Evolutionary conservation across 2,888 invertebrate species (phyloP), one percentile per base, ranked within the genome.

Genomic region (Andrena camellia): DNA sequence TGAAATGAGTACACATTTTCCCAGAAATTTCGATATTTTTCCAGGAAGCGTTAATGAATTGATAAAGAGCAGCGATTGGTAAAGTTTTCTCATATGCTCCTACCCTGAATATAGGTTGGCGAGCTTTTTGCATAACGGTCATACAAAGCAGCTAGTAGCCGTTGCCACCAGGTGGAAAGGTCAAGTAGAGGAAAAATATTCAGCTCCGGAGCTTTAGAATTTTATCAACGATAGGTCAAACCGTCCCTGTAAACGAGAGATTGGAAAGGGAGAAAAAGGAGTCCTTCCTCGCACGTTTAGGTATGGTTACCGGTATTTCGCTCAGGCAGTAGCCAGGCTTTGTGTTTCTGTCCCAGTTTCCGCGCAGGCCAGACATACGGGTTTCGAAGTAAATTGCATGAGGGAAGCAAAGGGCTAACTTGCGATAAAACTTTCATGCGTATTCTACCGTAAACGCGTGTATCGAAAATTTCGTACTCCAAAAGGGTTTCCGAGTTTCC

Each of bases 371-470:
- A 90, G 90, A 90, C 88, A 89, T 90, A 91, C 91, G 89, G 90
- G 91, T 89, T 89, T 84, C 78, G 82, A 86, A 88, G 87, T 90
- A 86, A 88, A 85, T 84, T 84, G 86, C 86, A 88, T 69, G 73
- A 73, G 87, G 84, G 87, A 89, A 89, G 90, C 79, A 87, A 91
- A 92, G 90, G 91, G 90, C 89, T 86, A 86, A 83, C 85, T 81
- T 81, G 88, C 91, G 91, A 93, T 93, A 93, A 93, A 93, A 93
- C 92, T 93, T 93, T 92, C 92, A 90, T 89, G 90, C 89, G 89
- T 91, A 90, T 90, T 90, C 91, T 89, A 84, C 91, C 60, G 70
- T 42, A 17, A 13, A 26, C 26, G 29, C 48, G 77, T 78, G 63
- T 60, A 42, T 23, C 20, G 57, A 26, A 57, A 57, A 57, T 23